phyloP scores from a whole-genome alignment of 2,888 invertebrate genomes.

The Sycophila texana region DNA sequence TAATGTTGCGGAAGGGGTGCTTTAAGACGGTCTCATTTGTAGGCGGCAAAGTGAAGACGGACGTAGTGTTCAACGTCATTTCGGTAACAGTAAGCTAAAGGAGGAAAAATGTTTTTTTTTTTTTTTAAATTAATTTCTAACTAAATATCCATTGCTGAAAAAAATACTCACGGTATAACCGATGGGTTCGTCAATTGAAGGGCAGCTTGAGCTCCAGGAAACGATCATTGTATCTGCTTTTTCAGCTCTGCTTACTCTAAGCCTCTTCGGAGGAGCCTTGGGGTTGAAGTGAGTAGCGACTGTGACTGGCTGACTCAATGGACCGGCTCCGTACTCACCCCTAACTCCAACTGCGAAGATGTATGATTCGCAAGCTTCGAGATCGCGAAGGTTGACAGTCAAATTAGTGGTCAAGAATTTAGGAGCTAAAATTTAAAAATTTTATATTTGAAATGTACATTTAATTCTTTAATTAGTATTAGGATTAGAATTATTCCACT shows the following conservation, averaged over 20 bases:
- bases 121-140: not conserved
- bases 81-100: conserved; percentile 78
- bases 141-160: not conserved
- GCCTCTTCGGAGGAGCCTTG: conserved; percentile 83
- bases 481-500: conserved; percentile 61
- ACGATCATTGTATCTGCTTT: conserved; percentile 78
- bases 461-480: not conserved
- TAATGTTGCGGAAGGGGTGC: conserved; percentile 78
- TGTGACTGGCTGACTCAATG: conserved; percentile 77
- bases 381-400: conserved; percentile 78
- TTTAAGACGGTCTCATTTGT: conserved; percentile 77
- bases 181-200: conserved; percentile 74
- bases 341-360: conserved; percentile 83
- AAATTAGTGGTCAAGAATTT: conserved; percentile 77
- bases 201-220: conserved; percentile 85
- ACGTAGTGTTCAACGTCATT: conserved; percentile 73
- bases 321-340: conserved; percentile 82
- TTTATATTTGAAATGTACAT: not conserved
- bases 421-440: conserved; percentile 71
- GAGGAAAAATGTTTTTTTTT: not conserved
- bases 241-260: conserved; percentile 76
- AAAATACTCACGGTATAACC: conserved; percentile 80
- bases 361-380: conserved; percentile 86
- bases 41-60: conserved; percentile 76
- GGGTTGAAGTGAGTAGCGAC: conserved; percentile 81